These are phyloP conservation scores for Steromphala cineraria DNA, from an alignment of 2,888 invertebrate genomes.

Conservation along the genomic window DNA sequence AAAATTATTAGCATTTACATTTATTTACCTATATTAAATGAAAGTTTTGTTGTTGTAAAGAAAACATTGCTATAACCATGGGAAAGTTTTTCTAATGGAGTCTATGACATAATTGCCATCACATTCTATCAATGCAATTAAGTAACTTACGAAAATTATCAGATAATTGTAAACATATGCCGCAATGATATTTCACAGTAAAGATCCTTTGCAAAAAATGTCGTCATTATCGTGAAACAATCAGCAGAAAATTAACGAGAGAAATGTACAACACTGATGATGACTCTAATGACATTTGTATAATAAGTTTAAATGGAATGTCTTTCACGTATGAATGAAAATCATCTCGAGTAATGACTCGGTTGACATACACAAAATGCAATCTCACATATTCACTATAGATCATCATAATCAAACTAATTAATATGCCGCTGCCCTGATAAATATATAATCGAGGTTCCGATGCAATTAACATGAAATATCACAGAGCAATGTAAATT, in stretches of 20 bases:
- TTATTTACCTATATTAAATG: no score
- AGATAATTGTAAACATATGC: no score
- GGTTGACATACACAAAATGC: background rate
- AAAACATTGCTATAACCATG: no score
- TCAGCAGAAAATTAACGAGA: slow-evolving; percentile 20
- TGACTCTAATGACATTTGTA: slow-evolving; percentile 27
- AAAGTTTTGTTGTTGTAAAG: no score
- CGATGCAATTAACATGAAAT: background rate
- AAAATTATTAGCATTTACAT: no score
- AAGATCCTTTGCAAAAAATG: background rate
- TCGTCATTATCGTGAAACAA: slow-evolving; percentile 7
- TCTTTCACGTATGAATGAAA: background rate
- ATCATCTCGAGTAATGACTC: slow-evolving; percentile 7
- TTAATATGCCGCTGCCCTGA: slow-evolving; percentile 6
- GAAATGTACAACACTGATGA: slow-evolving; percentile 18
- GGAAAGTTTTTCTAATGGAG: no score
- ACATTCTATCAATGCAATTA: no score
- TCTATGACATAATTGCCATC: no score
- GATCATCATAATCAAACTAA: background rate
- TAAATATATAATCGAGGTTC: background rate
- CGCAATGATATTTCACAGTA: no score
- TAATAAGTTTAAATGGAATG: slow-evolving; percentile 25
- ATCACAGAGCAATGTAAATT: background rate
- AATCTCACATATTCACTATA: background rate
- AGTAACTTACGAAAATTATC: no score